phyloP scores from a whole-genome alignment of 2,797 vertebrate genomes.

The Lepus oiostolus region DNA sequence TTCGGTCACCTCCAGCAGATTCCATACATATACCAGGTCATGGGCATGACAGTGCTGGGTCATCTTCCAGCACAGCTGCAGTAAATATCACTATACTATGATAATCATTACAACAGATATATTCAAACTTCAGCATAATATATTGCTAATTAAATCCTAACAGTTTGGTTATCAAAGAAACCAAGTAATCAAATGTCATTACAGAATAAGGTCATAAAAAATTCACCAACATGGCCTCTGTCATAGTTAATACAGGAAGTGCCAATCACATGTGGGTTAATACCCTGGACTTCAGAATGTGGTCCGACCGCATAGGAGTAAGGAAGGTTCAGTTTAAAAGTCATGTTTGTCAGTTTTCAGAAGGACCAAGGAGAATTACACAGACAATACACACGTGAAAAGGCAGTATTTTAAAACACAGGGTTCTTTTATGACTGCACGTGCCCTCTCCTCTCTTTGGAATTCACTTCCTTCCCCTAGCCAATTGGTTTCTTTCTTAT shows the following conservation, averaged over 20 bases:
- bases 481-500: not conserved
- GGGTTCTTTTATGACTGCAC: not conserved
- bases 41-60: not conserved
- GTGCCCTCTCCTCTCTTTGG: not conserved
- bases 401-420: not conserved
- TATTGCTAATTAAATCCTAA: slow-evolving; percentile 56
- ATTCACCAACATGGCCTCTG: not conserved
- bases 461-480: not conserved
- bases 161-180: not conserved
- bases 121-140: slow-evolving; percentile 41
- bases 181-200: slow-evolving; percentile 42
- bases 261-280: not conserved
- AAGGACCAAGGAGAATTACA: not conserved
- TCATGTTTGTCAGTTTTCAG: not conserved
- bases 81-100: slow-evolving; percentile 12
- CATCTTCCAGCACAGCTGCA: not conserved
- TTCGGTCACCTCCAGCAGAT: not conserved
- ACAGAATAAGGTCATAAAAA: not conserved
- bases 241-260: not conserved
- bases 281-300: not conserved
- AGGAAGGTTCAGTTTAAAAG: not conserved
- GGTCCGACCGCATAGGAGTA: not conserved
- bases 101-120: slow-evolving; percentile 6
- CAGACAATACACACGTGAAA: not conserved
- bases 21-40: not conserved